A percentile compares a stretch with the other conserved stretches of the same genome.
These are phyloP conservation scores for Acromyrmex echinatior DNA, from an alignment of 1,140 invertebrate species.

Conservation along the genomic window DNA sequence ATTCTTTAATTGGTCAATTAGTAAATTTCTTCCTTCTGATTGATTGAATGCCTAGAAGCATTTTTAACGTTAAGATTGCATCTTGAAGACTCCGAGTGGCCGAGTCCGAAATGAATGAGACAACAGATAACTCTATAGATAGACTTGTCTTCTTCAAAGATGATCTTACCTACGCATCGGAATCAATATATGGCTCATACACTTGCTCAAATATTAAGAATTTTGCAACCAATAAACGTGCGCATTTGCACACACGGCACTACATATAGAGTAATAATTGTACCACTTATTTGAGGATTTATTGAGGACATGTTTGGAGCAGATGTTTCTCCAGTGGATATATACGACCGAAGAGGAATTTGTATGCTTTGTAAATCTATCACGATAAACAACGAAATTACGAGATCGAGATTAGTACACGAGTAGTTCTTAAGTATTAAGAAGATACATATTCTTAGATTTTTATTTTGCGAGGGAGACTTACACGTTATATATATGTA, in stretches of 20 bases:
- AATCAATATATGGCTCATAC: slow-evolving; percentile 19
- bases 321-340: not conserved
- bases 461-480: slow-evolving; percentile 28
- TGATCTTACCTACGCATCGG: not conserved
- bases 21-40: too few species aligned
- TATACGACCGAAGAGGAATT: slow-evolving; percentile 7
- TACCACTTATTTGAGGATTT: slow-evolving; percentile 70
- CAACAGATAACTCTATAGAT: slow-evolving; percentile 10
- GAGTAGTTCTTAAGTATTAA: slow-evolving; percentile 42
- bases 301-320: not conserved
- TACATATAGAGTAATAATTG: slow-evolving; percentile 59
- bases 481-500: slow-evolving; percentile 22
- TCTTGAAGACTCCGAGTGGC: too few species aligned
- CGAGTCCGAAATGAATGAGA: not conserved
- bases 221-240: slow-evolving; percentile 12
- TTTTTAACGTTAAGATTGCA: too few species aligned
- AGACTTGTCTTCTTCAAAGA: not conserved
- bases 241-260: not conserved
- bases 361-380: slow-evolving; percentile 60
- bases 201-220: slow-evolving; percentile 42
- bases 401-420: slow-evolving; percentile 39
- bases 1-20: too few species aligned
- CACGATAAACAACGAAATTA: slow-evolving; percentile 64
- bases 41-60: too few species aligned
- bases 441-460: slow-evolving; percentile 16